Evolutionary conservation across 2,797 vertebrate genomes (phyloP).

Genomic region (Hozukius guyotensis): DNA sequence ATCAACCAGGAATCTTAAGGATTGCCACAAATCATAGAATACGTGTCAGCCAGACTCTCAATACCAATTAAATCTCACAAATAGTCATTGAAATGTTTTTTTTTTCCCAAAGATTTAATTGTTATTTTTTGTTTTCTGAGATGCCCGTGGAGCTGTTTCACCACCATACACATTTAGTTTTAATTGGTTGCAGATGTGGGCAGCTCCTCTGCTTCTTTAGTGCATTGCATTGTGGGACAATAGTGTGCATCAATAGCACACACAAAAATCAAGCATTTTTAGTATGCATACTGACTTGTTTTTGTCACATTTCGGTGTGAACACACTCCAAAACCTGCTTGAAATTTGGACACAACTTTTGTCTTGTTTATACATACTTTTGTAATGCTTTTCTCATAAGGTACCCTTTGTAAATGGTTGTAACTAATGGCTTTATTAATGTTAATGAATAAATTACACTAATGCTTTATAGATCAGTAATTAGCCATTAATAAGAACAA

Average conservation of each 20-base stretch:
- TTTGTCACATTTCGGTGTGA: background rate
- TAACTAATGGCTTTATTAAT: too few species aligned
- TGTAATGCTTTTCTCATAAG: background rate
- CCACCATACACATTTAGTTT: background rate
- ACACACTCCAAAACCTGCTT: background rate
- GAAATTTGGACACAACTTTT: background rate
- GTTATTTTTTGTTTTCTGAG: background rate
- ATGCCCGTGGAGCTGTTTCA: background rate
- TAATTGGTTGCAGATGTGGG: slow-evolving; percentile 7
- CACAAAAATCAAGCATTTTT: background rate
- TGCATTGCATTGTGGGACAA: background rate
- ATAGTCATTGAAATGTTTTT: background rate
- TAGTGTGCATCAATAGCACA: background rate
- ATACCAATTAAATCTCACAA: background rate
- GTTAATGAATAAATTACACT: too few species aligned
- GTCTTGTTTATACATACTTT: background rate
- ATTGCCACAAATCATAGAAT: background rate
- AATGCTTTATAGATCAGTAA: background rate
- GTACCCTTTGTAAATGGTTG: too few species aligned
- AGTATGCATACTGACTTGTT: background rate
- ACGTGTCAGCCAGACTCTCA: background rate
- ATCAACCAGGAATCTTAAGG: too few species aligned
- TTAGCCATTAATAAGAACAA: background rate
- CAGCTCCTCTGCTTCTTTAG: background rate
- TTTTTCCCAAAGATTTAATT: background rate